A percentile compares a stretch with the other conserved stretches of the same genome.
Evolutionary conservation across 2,888 invertebrate genomes (phyloP).

Genomic region (Drosophila glabriapex): DNA sequence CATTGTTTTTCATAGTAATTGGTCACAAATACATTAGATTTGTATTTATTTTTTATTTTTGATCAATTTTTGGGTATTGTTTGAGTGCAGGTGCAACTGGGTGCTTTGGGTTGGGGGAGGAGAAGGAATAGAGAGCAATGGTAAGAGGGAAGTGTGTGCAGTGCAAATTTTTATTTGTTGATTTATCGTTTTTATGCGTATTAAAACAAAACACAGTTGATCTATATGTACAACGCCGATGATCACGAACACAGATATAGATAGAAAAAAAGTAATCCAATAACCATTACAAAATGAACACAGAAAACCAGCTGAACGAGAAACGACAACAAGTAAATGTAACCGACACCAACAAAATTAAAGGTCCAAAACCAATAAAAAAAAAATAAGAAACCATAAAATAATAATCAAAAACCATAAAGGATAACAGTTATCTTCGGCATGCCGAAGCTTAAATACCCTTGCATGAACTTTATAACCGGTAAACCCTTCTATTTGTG

Average conservation of each 20-base stretch:
- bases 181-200: slow-evolving; percentile 35
- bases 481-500: not conserved
- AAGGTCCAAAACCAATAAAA: slow-evolving; percentile 12
- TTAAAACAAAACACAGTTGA: slow-evolving; percentile 46
- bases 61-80: slow-evolving; percentile 9
- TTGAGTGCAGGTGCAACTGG: slow-evolving; percentile 49
- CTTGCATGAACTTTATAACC: slow-evolving; percentile 23
- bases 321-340: slow-evolving; percentile 19
- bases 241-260: slow-evolving; percentile 6
- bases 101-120: slow-evolving; percentile 30
- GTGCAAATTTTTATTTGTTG: slow-evolving; percentile 26
- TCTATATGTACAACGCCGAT: slow-evolving; percentile 21
- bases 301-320: slow-evolving; percentile 1
- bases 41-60: slow-evolving; percentile 9
- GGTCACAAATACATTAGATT: slow-evolving; percentile 34
- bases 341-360: slow-evolving; percentile 48
- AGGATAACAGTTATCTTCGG: slow-evolving; percentile 20
- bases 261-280: slow-evolving; percentile 9
- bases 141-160: slow-evolving; percentile 36
- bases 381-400: slow-evolving; percentile 16
- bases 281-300: slow-evolving; percentile 18
- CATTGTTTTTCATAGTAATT: slow-evolving; percentile 33
- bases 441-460: slow-evolving; percentile 23
- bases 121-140: slow-evolving; percentile 3
- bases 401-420: slow-evolving; percentile 16